phyloP scores from a whole-genome alignment of 1,140 invertebrate species.

The Nomia melanderi region DNA sequence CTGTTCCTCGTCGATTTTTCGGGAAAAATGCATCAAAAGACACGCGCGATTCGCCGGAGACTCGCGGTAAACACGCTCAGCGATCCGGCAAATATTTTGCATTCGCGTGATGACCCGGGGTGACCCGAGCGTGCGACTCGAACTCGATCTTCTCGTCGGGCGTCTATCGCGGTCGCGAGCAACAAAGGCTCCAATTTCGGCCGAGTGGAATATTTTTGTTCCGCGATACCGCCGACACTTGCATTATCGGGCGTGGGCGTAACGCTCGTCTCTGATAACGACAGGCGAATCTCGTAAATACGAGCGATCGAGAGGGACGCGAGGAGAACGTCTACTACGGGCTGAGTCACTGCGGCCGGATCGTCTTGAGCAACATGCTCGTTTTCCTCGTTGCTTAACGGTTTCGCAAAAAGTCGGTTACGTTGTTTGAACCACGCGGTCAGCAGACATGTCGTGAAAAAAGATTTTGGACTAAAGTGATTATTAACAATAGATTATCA shows the following conservation, averaged over 20 bases:
- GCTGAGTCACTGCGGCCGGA: neutral
- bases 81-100: slow-evolving; percentile 55
- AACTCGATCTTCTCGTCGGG: slow-evolving; percentile 5
- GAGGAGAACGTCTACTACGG: neutral
- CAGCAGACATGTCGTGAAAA: too few relatives aligned
- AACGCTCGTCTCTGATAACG: slow-evolving; percentile 55
- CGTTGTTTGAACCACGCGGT: too few relatives aligned
- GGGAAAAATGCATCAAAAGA: neutral
- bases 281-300: neutral
- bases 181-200: slow-evolving; percentile 47
- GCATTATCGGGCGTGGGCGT: slow-evolving; percentile 70
- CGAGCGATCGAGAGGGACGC: too few relatives aligned
- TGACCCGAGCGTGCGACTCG: slow-evolving; percentile 24
- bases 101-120: slow-evolving; percentile 32
- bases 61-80: neutral
- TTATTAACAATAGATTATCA: too few relatives aligned
- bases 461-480: too few relatives aligned
- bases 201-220: slow-evolving; percentile 42
- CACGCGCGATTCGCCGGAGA: too few relatives aligned
- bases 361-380: neutral
- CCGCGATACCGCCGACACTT: slow-evolving; percentile 15
- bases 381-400: neutral
- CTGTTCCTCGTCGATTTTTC: neutral
- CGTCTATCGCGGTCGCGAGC: neutral
- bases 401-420: too few relatives aligned